phyloP scores from a whole-genome alignment of 2,888 invertebrate species.

The Oscheius sp. region DNA sequence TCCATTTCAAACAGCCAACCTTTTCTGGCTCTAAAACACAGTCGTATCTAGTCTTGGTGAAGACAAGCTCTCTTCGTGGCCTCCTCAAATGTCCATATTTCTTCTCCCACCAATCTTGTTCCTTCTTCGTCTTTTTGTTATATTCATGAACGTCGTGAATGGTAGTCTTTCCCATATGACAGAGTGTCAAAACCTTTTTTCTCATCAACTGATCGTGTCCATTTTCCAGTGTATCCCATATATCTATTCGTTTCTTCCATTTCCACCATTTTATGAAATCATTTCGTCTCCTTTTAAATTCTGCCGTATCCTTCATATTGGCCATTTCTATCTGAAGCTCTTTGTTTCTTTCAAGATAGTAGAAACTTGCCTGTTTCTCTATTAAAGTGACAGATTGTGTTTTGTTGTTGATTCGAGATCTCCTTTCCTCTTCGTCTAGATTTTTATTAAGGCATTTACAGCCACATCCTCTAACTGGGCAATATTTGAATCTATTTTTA shows the following conservation, averaged over 20 bases:
- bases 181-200: no score
- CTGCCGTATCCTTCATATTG: no score
- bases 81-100: background rate
- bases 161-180: no score
- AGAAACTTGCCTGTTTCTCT: no score
- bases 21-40: background rate
- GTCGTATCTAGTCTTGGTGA: background rate
- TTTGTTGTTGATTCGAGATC: no score
- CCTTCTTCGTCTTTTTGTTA: background rate
- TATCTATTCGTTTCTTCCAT: conserved; percentile 1
- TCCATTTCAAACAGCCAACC: background rate
- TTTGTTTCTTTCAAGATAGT: no score
- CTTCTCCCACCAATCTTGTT: conserved; percentile 24
- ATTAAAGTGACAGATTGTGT: no score
- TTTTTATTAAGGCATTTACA: background rate
- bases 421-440: no score
- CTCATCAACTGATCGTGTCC: no score
- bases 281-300: background rate
- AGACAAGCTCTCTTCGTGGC: background rate
- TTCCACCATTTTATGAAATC: background rate
- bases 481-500: no score
- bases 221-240: background rate
- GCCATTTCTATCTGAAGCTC: no score
- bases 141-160: background rate
- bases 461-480: background rate